Evolutionary conservation across 2,797 vertebrate species (phyloP).

Genomic region (Triplophysa yarkandensis): DNA sequence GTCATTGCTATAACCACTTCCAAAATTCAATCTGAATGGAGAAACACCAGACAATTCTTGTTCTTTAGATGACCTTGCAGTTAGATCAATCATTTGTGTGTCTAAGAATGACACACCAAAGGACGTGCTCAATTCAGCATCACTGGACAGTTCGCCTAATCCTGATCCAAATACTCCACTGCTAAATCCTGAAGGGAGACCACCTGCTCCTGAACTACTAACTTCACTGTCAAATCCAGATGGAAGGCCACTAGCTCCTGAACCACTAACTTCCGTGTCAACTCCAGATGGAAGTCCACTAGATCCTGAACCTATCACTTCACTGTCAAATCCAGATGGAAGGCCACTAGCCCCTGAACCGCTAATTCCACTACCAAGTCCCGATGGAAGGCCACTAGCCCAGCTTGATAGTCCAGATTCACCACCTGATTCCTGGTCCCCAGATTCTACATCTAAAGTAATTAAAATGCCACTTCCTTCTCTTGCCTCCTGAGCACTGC

Average conservation of each 20-base stretch:
- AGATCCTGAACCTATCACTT: constrained; percentile 66
- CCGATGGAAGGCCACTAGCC: constrained; percentile 62
- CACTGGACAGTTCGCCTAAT: constrained; percentile 66
- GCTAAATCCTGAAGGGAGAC: constrained; percentile 48
- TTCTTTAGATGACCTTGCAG: constrained; percentile 66
- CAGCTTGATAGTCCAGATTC: constrained; percentile 58
- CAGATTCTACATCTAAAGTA: constrained; percentile 58
- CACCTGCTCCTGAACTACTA: constrained; percentile 70
- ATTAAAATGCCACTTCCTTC: constrained; percentile 57
- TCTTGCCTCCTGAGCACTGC: constrained; percentile 60
- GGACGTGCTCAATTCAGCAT: constrained; percentile 62
- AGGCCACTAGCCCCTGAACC: constrained; percentile 66
- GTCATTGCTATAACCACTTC: constrained; percentile 53
- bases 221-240: constrained; percentile 60
- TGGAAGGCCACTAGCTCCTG: constrained; percentile 66
- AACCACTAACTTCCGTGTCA: constrained; percentile 61
- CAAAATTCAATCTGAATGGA: constrained; percentile 75
- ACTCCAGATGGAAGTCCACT: constrained; percentile 60
- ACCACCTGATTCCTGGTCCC: constrained; percentile 72
- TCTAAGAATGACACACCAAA: constrained; percentile 77
- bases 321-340: constrained; percentile 59
- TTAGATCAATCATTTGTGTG: constrained; percentile 71
- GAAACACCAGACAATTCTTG: constrained; percentile 80
- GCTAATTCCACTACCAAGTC: constrained; percentile 61
- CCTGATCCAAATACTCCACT: constrained; percentile 65